Evolutionary conservation across 1,140 invertebrate species (phyloP).

Genomic region (Lepidurus packardi): DNA sequence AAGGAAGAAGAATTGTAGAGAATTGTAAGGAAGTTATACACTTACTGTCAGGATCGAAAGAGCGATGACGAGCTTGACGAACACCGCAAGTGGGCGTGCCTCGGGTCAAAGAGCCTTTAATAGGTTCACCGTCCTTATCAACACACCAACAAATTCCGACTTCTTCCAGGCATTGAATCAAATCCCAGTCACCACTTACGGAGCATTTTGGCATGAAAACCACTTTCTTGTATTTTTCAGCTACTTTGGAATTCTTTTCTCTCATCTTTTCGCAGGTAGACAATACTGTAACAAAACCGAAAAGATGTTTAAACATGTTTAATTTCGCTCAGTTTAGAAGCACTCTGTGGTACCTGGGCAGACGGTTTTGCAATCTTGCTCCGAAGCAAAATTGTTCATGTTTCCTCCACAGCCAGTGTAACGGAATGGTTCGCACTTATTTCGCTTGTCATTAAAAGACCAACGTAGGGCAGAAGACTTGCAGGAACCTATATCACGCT

Average conservation of each 20-base stretch:
- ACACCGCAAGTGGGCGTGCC: slow-evolving; percentile 34
- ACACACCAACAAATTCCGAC: slow-evolving; percentile 81
- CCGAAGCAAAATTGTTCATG: slow-evolving; percentile 80
- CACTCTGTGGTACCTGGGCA: slow-evolving; percentile 57
- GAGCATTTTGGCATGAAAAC: slow-evolving; percentile 64
- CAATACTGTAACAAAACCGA: slow-evolving; percentile 48
- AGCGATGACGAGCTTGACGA: slow-evolving; percentile 34
- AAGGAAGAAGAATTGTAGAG: too few species aligned
- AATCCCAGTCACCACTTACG: slow-evolving; percentile 65
- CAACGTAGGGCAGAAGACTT: slow-evolving; percentile 50
- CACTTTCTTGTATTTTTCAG: slow-evolving; percentile 59
- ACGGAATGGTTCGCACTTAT: slow-evolving; percentile 63
- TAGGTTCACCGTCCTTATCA: slow-evolving; percentile 65
- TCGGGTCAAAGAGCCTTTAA: slow-evolving; percentile 52
- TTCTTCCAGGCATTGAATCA: slow-evolving; percentile 72
- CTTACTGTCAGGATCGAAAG: slow-evolving; percentile 30
- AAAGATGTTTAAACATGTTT: background rate
- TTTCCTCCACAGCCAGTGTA: slow-evolving; percentile 72
- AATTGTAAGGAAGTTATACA: background rate
- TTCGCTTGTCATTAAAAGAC: slow-evolving; percentile 70
- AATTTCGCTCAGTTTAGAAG: background rate
- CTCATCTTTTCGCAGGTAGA: slow-evolving; percentile 71
- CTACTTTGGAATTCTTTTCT: slow-evolving; percentile 65
- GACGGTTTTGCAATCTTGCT: slow-evolving; percentile 70
- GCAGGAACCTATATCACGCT: slow-evolving; percentile 56